A percentile compares a stretch with the other conserved stretches of the same genome.
Conservation (phyloP, 2,797 vertebrate species). For the Paramormyrops hopkinsi region DNA sequence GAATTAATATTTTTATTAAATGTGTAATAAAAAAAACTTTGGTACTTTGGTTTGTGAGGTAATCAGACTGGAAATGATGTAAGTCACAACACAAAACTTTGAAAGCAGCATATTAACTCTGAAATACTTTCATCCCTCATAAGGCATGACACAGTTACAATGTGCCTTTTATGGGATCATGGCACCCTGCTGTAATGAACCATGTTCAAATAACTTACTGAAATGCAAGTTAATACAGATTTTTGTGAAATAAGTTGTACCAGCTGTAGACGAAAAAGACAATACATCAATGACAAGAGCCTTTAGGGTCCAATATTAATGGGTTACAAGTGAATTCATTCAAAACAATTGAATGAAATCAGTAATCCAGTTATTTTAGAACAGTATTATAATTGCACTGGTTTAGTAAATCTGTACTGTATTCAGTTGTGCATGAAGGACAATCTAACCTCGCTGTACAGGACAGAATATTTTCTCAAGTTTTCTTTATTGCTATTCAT, state of each 20-base stretch:
- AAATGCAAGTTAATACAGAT: background rate
- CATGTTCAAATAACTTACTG: background rate
- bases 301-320: background rate
- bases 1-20: background rate
- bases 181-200: background rate
- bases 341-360: background rate
- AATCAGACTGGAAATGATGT: background rate
- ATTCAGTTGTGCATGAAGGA: slow-evolving; percentile 14
- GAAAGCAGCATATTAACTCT: background rate
- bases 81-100: background rate
- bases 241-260: background rate
- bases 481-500: background rate
- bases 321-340: background rate
- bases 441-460: background rate
- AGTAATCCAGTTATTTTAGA: slow-evolving; percentile 17
- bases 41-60: background rate
- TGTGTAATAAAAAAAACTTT: background rate
- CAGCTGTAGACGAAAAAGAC: background rate
- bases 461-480: background rate
- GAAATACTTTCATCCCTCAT: background rate
- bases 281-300: background rate
- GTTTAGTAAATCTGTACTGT: background rate
- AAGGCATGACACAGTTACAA: background rate
- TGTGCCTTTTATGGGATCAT: background rate
- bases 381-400: slow-evolving; percentile 17